These are phyloP conservation scores for Meloidogyne exigua DNA, from an alignment of 1,140 invertebrate genomes.

Conservation along the genomic window DNA sequence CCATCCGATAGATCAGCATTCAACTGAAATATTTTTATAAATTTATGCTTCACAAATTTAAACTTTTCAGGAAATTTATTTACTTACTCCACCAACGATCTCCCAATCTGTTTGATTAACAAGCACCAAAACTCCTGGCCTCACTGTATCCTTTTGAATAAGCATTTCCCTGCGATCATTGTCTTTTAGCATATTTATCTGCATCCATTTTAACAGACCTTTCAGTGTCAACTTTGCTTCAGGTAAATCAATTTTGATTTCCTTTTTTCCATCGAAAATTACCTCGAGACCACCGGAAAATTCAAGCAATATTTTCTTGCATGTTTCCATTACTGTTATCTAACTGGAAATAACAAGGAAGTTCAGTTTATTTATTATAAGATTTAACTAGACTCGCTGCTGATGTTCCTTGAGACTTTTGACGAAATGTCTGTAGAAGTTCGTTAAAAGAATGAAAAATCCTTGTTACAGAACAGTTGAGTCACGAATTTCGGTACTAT, in stretches of 20 bases:
- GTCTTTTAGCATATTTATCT: conserved; percentile 17
- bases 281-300: conserved; percentile 27
- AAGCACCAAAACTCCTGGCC: conserved; percentile 67
- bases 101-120: conserved; percentile 68
- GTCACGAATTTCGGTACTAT: too few species aligned
- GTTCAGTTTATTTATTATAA: too few species aligned
- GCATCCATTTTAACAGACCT: conserved; percentile 17
- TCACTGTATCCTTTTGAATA: conserved; percentile 65
- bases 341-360: too few species aligned
- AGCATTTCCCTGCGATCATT: conserved; percentile 34
- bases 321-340: neutral
- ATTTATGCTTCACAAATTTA: too few species aligned
- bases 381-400: too few species aligned
- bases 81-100: conserved; percentile 62
- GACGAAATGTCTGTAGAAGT: too few species aligned
- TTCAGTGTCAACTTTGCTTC: neutral
- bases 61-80: neutral
- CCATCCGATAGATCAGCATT: conserved; percentile 19
- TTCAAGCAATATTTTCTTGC: conserved; percentile 5
- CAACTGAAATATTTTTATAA: conserved; percentile 23
- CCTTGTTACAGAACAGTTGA: too few species aligned
- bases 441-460: too few species aligned
- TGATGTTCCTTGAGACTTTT: too few species aligned
- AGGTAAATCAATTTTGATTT: conserved; percentile 3
- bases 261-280: conserved; percentile 20